Conservation (phyloP, 2,797 vertebrate genomes). For the Peromyscus nudipes region DNA sequence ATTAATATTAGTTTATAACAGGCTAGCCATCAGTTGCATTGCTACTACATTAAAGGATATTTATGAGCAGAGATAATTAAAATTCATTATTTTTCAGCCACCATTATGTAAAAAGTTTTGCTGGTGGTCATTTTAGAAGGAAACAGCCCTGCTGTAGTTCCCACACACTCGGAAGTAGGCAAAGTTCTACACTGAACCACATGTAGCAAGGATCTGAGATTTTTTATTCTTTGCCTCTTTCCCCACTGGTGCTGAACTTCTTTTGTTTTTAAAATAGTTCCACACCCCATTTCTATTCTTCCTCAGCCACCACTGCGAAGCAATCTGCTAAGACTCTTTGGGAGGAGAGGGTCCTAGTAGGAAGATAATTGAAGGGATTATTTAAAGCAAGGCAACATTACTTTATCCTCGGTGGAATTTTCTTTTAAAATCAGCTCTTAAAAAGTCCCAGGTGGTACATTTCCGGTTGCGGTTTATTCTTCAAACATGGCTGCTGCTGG, state of each 20-base stretch:
- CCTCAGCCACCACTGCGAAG: conserved; percentile 39
- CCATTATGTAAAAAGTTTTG: neutral
- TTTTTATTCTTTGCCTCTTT: conserved; percentile 57
- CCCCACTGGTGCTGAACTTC: conserved; percentile 68
- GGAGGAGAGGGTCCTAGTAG: conserved; percentile 49
- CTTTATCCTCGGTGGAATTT: conserved; percentile 45
- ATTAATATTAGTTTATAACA: conserved; percentile 54
- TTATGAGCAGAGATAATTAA: conserved; percentile 12
- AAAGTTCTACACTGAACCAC: conserved; percentile 28
- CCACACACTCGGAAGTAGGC: conserved; percentile 50
- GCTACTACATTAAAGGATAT: conserved; percentile 2
- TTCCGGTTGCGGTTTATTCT: conserved; percentile 54
- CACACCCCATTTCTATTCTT: conserved; percentile 68
- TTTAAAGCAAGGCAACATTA: conserved; percentile 68
- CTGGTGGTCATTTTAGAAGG: conserved; percentile 41
- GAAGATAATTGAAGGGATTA: conserved; percentile 70
- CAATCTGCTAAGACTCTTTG: conserved; percentile 73
- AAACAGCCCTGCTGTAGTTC: conserved; percentile 33
- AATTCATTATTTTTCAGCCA: conserved; percentile 41
- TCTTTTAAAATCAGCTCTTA: conserved; percentile 22
- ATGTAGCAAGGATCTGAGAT: neutral
- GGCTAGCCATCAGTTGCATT: neutral
- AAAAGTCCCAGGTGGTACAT: conserved; percentile 54
- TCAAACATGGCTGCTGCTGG: conserved; percentile 22
- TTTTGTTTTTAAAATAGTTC: conserved; percentile 75